A percentile compares a stretch with the other conserved stretches of the same genome.
phyloP scores from a whole-genome alignment of 2,113 vertebrate genomes.

The Hymenochirus boettgeri region DNA sequence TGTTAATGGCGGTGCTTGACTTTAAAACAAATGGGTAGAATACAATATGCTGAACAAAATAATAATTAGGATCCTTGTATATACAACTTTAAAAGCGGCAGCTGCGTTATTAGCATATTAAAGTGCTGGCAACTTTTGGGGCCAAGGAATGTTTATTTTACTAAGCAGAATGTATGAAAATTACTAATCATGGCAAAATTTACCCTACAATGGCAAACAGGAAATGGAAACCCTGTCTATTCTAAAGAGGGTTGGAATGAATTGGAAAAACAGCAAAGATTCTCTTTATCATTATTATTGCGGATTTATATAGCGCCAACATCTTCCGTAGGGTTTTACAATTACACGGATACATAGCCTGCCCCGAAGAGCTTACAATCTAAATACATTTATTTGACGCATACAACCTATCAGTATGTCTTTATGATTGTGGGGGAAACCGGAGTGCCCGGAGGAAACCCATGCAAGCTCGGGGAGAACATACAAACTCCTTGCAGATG shows the following conservation, averaged over 20 bases:
- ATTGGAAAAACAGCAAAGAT: too few species aligned
- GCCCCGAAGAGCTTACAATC: too few species aligned
- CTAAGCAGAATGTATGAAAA: not conserved
- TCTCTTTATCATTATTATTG: too few species aligned
- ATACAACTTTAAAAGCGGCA: constrained; percentile 10
- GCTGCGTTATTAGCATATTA: constrained; percentile 18
- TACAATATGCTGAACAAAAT: not conserved
- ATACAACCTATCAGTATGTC: too few species aligned
- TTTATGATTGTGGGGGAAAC: too few species aligned
- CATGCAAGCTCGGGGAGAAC: too few species aligned
- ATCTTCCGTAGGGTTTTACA: too few species aligned
- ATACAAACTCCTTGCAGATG: too few species aligned
- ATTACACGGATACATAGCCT: too few species aligned
- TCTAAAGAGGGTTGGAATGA: not conserved
- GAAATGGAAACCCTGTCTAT: not conserved
- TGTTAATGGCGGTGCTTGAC: not conserved
- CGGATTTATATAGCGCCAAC: too few species aligned
- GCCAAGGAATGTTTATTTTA: constrained; percentile 4
- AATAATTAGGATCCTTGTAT: constrained; percentile 5
- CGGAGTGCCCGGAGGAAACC: too few species aligned
- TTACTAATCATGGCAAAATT: not conserved
- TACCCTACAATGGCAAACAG: not conserved
- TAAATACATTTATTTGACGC: too few species aligned
- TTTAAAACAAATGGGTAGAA: not conserved
- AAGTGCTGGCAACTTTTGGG: not conserved